phyloP scores from a whole-genome alignment of 2,797 vertebrate genomes.

The Mustela erminea region DNA sequence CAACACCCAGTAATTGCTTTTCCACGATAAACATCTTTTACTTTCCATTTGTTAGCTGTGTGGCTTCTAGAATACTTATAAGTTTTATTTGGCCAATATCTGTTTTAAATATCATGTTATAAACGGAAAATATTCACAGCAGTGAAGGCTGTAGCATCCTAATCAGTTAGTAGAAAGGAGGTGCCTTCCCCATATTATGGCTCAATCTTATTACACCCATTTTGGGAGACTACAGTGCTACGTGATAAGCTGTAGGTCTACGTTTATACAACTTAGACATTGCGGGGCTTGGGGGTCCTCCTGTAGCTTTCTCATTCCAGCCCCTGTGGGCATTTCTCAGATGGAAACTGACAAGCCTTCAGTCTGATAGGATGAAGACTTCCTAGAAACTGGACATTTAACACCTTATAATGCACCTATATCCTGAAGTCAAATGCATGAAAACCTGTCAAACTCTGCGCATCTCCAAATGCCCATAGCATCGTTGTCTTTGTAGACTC shows the following conservation, averaged over 20 bases:
- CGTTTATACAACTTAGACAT: not conserved
- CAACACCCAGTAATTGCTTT: conserved; percentile 32
- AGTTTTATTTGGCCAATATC: not conserved
- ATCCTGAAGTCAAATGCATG: not conserved
- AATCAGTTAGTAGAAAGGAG: too few relatives aligned
- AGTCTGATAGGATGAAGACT: not conserved
- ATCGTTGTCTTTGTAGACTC: not conserved
- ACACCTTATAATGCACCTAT: not conserved
- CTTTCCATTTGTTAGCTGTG: conserved; percentile 2
- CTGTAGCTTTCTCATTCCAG: not conserved
- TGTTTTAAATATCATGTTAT: not conserved
- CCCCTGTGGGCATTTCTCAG: not conserved
- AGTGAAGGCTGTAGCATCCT: not conserved
- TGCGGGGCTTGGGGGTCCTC: too few relatives aligned
- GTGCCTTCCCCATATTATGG: not conserved
- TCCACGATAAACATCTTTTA: conserved; percentile 26
- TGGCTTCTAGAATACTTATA: not conserved
- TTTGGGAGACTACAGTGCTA: not conserved
- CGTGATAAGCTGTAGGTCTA: not conserved
- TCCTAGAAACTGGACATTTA: not conserved
- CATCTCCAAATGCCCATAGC: not conserved
- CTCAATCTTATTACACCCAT: not conserved
- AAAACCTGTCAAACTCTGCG: not conserved
- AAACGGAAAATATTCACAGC: not conserved
- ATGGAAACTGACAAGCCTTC: not conserved